These are phyloP conservation scores for Oncopeltus fasciatus DNA, from an alignment of 1,140 invertebrate species.

Conservation along the genomic window DNA sequence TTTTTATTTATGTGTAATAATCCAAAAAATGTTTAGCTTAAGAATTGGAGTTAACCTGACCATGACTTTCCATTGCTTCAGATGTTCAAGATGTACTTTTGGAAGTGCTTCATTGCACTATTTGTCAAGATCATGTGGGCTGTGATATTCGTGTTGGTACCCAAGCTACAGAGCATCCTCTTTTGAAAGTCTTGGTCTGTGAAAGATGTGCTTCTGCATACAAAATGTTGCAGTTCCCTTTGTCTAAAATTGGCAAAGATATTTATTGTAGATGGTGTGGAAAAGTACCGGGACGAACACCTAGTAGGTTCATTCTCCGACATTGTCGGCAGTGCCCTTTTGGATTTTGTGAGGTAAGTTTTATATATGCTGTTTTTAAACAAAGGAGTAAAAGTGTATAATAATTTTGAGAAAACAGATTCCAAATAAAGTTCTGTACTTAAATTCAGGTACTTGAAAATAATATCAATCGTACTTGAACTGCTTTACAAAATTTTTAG, in stretches of 20 bases:
- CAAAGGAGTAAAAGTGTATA: no score
- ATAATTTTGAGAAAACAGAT: no score
- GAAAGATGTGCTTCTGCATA: slow-evolving; percentile 9
- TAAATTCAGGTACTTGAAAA: no score
- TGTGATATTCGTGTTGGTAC: background rate
- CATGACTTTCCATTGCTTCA: slow-evolving; percentile 1
- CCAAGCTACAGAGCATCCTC: slow-evolving; percentile 8
- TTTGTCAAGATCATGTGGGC: slow-evolving; percentile 16
- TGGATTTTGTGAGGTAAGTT: slow-evolving; percentile 15
- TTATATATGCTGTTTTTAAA: no score
- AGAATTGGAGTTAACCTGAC: no score
- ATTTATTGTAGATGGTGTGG: slow-evolving; percentile 17
- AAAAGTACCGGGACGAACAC: background rate
- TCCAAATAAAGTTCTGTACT: no score
- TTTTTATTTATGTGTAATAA: no score
- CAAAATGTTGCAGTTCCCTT: background rate
- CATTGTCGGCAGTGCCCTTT: slow-evolving; percentile 17
- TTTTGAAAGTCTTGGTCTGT: slow-evolving; percentile 16
- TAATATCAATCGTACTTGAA: no score
- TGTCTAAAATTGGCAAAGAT: slow-evolving; percentile 7
- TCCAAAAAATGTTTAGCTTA: no score
- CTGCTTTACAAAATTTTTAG: no score
- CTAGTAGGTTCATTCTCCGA: no score
- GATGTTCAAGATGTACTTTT: background rate
- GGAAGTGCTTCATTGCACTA: slow-evolving; percentile 13